Percentiles rank a stretch among this genome's conserved stretches.
These are phyloP conservation scores for Anabacerthia variegaticeps DNA, from an alignment of 2,797 vertebrate species.

Conservation along the genomic window DNA sequence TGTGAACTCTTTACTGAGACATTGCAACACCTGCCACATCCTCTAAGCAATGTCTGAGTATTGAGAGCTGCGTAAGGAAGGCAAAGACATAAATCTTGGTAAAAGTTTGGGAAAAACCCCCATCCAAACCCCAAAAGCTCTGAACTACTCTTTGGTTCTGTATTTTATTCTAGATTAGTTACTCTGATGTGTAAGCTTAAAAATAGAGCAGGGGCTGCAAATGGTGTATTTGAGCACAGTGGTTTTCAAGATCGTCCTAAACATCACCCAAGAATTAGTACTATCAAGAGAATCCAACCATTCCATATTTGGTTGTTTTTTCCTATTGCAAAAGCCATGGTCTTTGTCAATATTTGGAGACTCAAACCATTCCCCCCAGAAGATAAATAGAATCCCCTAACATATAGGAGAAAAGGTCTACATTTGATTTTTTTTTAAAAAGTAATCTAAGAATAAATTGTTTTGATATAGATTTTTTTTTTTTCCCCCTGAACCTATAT, in stretches of 20 bases:
- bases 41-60: neutral
- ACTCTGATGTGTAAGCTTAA: neutral
- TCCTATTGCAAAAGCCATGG: neutral
- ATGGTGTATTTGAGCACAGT: neutral
- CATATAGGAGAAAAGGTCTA: neutral
- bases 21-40: neutral
- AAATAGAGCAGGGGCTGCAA: neutral
- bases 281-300: neutral
- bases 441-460: neutral
- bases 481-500: neutral
- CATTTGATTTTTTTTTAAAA: neutral
- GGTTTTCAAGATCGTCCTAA: neutral
- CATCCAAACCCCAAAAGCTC: rapidly evolving
- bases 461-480: neutral
- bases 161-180: neutral
- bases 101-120: rapidly evolving
- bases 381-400: neutral
- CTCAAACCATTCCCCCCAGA: neutral
- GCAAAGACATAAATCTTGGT: neutral
- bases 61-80: neutral
- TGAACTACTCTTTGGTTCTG: neutral
- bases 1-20: neutral
- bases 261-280: neutral
- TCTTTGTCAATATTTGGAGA: neutral
- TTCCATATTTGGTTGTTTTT: neutral